Evolutionary conservation across 1,140 invertebrate genomes (phyloP).

Genomic region (Drosophila gunungcola): DNA sequence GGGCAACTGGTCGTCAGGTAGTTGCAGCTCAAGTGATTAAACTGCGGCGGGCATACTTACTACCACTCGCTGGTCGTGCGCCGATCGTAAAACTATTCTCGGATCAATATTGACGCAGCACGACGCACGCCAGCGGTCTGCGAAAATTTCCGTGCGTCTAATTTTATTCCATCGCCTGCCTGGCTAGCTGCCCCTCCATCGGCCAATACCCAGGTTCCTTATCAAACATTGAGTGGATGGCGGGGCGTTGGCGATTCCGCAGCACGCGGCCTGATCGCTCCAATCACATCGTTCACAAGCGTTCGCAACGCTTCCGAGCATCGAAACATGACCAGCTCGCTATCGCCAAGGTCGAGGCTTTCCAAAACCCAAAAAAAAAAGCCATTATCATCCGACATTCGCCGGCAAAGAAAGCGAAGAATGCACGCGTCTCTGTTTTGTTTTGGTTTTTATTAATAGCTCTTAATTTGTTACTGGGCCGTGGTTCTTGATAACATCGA

Average conservation of each 20-base stretch:
- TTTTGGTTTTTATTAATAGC: conserved; percentile 66
- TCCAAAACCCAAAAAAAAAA: conserved; percentile 33
- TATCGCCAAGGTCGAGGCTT: conserved; percentile 70
- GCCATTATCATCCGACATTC: conserved; percentile 51
- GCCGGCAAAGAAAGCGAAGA: conserved; percentile 43
- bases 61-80: conserved; percentile 5
- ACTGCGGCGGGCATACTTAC: background rate
- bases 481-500: conserved; percentile 19
- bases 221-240: conserved; percentile 32
- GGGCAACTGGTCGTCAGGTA: conserved; percentile 24
- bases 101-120: conserved; percentile 1
- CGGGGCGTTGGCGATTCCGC: conserved; percentile 15
- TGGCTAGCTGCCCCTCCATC: conserved; percentile 42
- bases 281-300: conserved; percentile 68
- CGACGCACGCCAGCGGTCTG: conserved; percentile 43
- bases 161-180: conserved; percentile 53
- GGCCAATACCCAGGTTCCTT: conserved; percentile 39
- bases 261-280: conserved; percentile 50
- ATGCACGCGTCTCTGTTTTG: conserved; percentile 69
- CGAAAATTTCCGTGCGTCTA: conserved; percentile 64
- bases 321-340: conserved; percentile 26
- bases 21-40: conserved; percentile 10
- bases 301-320: conserved; percentile 35
- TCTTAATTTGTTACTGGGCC: conserved; percentile 53
- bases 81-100: conserved; percentile 19